phyloP scores from a whole-genome alignment of 2,113 vertebrate genomes.

The Podiceps cristatus region DNA sequence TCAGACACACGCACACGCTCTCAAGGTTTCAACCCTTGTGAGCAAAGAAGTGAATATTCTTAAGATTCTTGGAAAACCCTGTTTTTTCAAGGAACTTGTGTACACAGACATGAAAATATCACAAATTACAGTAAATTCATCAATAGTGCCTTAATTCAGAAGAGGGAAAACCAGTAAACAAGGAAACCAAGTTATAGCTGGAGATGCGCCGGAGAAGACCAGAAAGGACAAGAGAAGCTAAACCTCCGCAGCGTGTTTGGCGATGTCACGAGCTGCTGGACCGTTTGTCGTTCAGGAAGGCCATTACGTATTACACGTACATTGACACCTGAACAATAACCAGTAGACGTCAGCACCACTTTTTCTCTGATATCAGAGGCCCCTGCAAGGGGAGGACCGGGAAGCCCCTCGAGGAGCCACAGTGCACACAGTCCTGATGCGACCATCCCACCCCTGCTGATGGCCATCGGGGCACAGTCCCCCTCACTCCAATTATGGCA shows the following conservation, averaged over 20 bases:
- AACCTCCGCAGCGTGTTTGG: background rate
- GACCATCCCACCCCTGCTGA: fast-evolving
- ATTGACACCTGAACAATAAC: background rate
- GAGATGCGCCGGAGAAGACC: background rate
- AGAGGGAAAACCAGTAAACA: background rate
- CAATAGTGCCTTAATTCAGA: background rate
- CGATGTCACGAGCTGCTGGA: fast-evolving
- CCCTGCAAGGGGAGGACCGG: background rate
- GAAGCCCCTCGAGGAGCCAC: fast-evolving
- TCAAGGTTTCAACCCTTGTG: background rate
- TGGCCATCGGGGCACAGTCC: background rate
- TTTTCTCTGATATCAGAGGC: fast-evolving
- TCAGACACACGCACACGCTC: background rate
- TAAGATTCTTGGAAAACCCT: background rate
- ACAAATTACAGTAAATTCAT: background rate
- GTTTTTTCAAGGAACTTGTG: fast-evolving
- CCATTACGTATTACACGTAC: background rate
- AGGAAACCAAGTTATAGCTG: background rate
- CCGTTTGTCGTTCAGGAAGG: background rate
- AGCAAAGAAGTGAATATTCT: background rate
- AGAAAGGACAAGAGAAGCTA: background rate
- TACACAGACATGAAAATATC: background rate
- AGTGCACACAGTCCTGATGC: fast-evolving
- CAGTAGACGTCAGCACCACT: background rate
- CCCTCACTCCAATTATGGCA: fast-evolving